A percentile compares a stretch with the other conserved stretches of the same genome.
phyloP scores from a whole-genome alignment of 2,888 invertebrate species.

The Cosmia pyralina region DNA sequence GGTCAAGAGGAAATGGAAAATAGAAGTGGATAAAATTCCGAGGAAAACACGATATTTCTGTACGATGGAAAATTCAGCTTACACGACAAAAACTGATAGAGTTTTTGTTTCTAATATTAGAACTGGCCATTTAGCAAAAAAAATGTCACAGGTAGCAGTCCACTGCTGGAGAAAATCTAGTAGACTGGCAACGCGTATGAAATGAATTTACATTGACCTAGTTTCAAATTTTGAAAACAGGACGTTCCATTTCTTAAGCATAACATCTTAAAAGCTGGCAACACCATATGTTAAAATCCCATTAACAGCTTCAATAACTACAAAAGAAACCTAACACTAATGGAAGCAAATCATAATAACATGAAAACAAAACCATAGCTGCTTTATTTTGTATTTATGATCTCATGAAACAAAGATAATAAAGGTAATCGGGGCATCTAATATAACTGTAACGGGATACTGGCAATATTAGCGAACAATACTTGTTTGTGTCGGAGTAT shows the following conservation, averaged over 20 bases:
- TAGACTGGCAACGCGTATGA: background rate
- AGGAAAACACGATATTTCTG: background rate
- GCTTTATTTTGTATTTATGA: background rate
- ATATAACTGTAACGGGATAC: slow-evolving; percentile 56
- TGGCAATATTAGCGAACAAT: slow-evolving; percentile 58
- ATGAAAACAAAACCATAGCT: slow-evolving; percentile 13
- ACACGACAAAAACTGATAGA: too few relatives aligned
- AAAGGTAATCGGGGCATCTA: slow-evolving; percentile 46
- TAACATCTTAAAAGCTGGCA: background rate
- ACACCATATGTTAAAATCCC: background rate
- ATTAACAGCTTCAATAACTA: slow-evolving; percentile 7
- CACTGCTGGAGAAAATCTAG: background rate
- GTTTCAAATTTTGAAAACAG: slow-evolving; percentile 1
- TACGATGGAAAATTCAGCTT: background rate
- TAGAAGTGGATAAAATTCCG: background rate
- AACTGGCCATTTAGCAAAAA: background rate
- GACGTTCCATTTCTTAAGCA: background rate
- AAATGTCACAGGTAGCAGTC: background rate
- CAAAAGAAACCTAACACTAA: slow-evolving; percentile 27
- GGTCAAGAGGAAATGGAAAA: slow-evolving; percentile 3
- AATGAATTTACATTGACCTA: background rate
- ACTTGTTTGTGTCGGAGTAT: slow-evolving; percentile 53
- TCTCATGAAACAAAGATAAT: slow-evolving; percentile 34
- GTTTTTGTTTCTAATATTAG: too few relatives aligned
- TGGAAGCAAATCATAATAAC: slow-evolving; percentile 18